Evolutionary conservation across 2,888 invertebrate genomes (phyloP), one percentile per base, ranked within the genome.

Genomic region (Drosophila atripex): DNA sequence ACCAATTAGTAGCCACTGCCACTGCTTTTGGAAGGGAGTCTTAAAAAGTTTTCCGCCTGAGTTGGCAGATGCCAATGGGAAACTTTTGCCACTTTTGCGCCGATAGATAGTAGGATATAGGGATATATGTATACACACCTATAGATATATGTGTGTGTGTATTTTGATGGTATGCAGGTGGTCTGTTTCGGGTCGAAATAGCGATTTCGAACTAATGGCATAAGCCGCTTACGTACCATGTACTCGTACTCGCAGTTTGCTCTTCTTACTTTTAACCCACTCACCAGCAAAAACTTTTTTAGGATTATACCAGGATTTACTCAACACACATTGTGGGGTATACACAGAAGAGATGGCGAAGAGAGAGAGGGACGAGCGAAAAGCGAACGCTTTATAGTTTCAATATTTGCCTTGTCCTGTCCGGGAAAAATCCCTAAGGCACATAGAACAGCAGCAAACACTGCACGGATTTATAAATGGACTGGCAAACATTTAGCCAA

Each of bases 201-300:
- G 57, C 68, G 77, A 69, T 60, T 69, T 35, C 57, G 58, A 70
- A 77, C 80, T 77, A 80, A 78, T 78, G 80, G 80, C 75, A 78
- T 78, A 78, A 78, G 78, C 78, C 64, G 78, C 80, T 78, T 78
- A 78, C 71, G 59, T 53, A 52, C 49, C 65, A 59, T 73, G 68
- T 72, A 63, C 73, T 72, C 59, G 28, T 30, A 21, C 39, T 59
- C 39, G 63, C 65, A 78, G 75, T 78, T 78, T 74, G 77, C 70
- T 74, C 55, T 64, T 77, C 55, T 66, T 74, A 71, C 75, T 66
- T 70, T 80, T 77, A 71, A 77, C 75, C 74, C 74, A 77, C 66
- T 77, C 74, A 56, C 49, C 60, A 45, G 64, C 46, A 52, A 53
- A 47, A 74, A 68, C 64, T 80, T 78, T 80, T 80, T 72, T 75